A percentile compares a stretch with the other conserved stretches of the same genome.
These are phyloP conservation scores for Slavum lentiscoides DNA, from an alignment of 2,888 invertebrate genomes.

Conservation along the genomic window DNA sequence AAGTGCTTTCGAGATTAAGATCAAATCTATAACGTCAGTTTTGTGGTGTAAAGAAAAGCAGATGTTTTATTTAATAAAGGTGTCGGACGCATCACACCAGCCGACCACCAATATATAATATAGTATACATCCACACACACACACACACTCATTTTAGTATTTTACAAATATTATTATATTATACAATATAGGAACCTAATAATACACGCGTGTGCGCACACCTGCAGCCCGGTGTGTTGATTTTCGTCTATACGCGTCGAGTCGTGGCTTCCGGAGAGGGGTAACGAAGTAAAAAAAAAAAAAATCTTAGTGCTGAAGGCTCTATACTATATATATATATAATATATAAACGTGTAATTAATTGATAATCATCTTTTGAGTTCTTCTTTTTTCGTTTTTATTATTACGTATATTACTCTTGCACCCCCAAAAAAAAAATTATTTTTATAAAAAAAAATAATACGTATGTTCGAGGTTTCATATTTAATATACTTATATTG, in stretches of 20 bases:
- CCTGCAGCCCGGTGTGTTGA: slow-evolving; percentile 52
- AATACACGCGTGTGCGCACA: slow-evolving; percentile 4
- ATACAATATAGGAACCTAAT: background rate
- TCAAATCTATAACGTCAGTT: slow-evolving; percentile 31
- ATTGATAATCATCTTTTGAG: slow-evolving; percentile 50
- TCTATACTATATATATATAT: background rate
- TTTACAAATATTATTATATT: background rate
- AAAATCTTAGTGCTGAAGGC: slow-evolving; percentile 51
- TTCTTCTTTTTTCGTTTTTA: slow-evolving; percentile 9
- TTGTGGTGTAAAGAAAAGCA: slow-evolving; percentile 40
- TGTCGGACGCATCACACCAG: slow-evolving; percentile 21
- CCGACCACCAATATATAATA: background rate
- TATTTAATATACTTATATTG: background rate
- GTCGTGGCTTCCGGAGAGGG: slow-evolving; percentile 35
- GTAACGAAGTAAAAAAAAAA: background rate
- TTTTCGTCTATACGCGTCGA: slow-evolving; percentile 11
- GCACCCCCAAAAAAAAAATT: background rate
- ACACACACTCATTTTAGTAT: too few species aligned
- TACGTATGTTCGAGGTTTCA: slow-evolving; percentile 10
- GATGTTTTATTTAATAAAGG: slow-evolving; percentile 53
- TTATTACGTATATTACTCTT: background rate
- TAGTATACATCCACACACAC: background rate
- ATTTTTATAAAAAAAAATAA: slow-evolving; percentile 1
- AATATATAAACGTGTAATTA: slow-evolving; percentile 52
- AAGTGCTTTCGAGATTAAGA: slow-evolving; percentile 48